Evolutionary conservation across 2,113 vertebrate genomes (phyloP).

Genomic region (Puffinus mauretanicus): DNA sequence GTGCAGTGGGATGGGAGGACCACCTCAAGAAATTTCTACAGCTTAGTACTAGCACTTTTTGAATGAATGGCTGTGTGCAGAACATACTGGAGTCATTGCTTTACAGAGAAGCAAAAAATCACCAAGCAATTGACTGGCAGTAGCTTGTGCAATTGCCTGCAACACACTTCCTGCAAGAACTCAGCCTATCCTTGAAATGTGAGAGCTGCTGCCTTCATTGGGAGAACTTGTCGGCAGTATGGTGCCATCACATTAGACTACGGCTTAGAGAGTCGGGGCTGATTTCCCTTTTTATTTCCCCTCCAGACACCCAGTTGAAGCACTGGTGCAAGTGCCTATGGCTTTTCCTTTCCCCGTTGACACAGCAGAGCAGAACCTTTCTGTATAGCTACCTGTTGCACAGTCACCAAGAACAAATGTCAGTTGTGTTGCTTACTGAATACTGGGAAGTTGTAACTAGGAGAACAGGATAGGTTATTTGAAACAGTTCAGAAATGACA

Average conservation of each 20-base stretch:
- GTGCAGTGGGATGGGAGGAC: not conserved
- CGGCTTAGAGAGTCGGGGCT: not conserved
- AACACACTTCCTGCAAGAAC: not conserved
- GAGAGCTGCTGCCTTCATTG: not conserved
- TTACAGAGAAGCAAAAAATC: not conserved
- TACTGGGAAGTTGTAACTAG: not conserved
- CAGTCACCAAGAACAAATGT: not conserved
- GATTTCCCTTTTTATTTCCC: not conserved
- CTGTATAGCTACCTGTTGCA: not conserved
- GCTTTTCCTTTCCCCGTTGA: not conserved
- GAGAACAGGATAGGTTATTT: conserved; percentile 17
- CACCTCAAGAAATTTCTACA: not conserved
- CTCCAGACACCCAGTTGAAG: not conserved
- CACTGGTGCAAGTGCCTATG: not conserved
- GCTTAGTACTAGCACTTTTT: not conserved
- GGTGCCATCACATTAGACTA: not conserved
- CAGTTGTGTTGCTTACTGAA: conserved; percentile 21
- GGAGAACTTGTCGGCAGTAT: not conserved
- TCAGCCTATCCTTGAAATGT: not conserved
- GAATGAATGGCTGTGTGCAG: not conserved
- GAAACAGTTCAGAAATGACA: conserved; percentile 36
- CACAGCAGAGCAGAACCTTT: not conserved
- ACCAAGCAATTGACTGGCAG: not conserved
- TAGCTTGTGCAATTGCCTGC: not conserved
- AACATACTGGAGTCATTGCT: not conserved